Base-by-base conservation (phyloP, 2,888 invertebrate species). In the Belgica antarctica region DNA sequence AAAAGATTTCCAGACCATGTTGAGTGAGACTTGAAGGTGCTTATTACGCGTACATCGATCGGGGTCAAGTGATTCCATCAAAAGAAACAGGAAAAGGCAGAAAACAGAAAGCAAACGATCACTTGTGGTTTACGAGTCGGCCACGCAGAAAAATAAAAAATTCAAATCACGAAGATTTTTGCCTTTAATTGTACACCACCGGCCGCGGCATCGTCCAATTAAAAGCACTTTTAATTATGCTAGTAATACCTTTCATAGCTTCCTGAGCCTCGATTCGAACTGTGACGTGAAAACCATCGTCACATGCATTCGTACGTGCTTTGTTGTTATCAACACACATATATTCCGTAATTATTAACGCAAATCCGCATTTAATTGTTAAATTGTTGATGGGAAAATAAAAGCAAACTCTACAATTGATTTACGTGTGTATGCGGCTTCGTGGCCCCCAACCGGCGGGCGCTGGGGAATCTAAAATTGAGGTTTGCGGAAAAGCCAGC, bases 211-310 rank as follows among this genome's bases (percentile, higher is more conserved):
- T 22, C 17, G 52, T 19, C 28, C 65, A 46, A 66, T 66, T 66
- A 66, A 63, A 66, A 66, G 36, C 17, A 22, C 25, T 66, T 66
- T 66, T 66, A 66, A 66, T 66, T 46, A 66, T 28, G 46, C 27
- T 66, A 66, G 47, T 47, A 46, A 66, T 27, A 46, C 25, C 17
- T 62, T 63, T 63, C 34, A 63, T 12, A 17, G 52, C 52, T 52
- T 52, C 22, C 22, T 17, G 41, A 15, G 22, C 52, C n/a, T 19
- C 52, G 52, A 52, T 52, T n/a, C 7, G 52, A 12, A 12, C 34
- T 31, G 5, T n/a, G n/a, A n/a, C n/a, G n/a, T n/a, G n/a, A n/a
- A n/a, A n/a, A n/a, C 12, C 19, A 22, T 22, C 52, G 22, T 52
- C 52, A 52, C n/a, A n/a, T 2, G 52, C 5, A n/a, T 31, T 22